Evolutionary conservation across 2,113 vertebrate species (phyloP).

Genomic region (Cercopithecus mona): DNA sequence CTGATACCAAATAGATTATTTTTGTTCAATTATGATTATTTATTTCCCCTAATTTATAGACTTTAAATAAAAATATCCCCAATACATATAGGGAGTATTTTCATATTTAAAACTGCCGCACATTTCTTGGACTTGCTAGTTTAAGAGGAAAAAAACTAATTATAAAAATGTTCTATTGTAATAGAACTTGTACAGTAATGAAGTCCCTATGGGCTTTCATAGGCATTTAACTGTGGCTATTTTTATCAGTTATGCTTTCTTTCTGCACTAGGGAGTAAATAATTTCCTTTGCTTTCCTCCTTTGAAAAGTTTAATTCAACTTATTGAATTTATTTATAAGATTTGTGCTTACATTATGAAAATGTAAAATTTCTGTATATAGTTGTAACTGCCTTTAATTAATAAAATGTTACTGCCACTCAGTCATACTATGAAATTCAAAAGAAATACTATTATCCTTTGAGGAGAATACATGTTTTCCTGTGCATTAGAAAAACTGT

Average conservation of each 20-base stretch:
- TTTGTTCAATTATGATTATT: neutral
- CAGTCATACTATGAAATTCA: neutral
- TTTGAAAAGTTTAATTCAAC: neutral
- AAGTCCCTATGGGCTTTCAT: neutral
- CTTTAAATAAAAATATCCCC: neutral
- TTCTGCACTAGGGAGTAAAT: neutral
- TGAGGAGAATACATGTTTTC: neutral
- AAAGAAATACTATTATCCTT: neutral
- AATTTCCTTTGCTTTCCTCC: neutral
- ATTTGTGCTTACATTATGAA: slow-evolving; percentile 4
- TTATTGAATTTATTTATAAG: neutral
- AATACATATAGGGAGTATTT: neutral
- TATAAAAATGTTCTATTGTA: neutral
- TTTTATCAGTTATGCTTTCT: neutral
- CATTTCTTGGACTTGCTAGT: neutral
- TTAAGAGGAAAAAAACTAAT: neutral
- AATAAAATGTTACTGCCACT: neutral
- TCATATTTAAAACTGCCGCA: neutral
- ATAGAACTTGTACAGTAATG: neutral
- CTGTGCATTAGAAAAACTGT: neutral
- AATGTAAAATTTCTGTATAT: neutral
- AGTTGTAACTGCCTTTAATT: neutral
- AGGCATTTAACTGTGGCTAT: neutral
- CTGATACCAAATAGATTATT: neutral
- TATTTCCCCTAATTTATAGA: neutral